These are phyloP conservation scores for Chymomyza fuscimana DNA, from an alignment of 2,888 invertebrate species.

Conservation along the genomic window DNA sequence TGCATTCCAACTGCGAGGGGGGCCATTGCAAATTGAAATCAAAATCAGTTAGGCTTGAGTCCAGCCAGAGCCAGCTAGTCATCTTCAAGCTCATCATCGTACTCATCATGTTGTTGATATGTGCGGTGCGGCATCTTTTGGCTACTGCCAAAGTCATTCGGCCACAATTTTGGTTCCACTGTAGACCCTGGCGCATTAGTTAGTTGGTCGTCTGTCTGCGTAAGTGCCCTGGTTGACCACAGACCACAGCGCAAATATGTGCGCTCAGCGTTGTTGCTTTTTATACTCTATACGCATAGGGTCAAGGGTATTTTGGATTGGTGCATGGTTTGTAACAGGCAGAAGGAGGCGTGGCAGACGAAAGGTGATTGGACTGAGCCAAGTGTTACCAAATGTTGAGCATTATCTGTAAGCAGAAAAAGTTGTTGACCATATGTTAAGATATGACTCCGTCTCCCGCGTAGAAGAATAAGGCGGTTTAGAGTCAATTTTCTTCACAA, in stretches of 20 bases:
- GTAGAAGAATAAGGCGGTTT: too few relatives aligned
- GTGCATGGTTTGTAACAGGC: too few relatives aligned
- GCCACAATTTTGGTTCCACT: constrained; percentile 34
- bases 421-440: too few relatives aligned
- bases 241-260: constrained; percentile 55
- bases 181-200: constrained; percentile 24
- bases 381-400: neutral
- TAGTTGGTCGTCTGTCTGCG: constrained; percentile 23
- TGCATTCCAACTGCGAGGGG: constrained; percentile 40
- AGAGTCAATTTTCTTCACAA: too few relatives aligned
- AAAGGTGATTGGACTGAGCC: too few relatives aligned
- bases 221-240: constrained; percentile 68
- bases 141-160: constrained; percentile 1
- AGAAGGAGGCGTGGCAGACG: too few relatives aligned
- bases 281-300: too few relatives aligned
- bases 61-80: neutral
- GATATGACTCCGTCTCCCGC: too few relatives aligned
- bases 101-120: neutral
- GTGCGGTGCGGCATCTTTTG: neutral
- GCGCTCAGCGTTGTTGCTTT: neutral
- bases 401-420: too few relatives aligned
- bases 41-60: constrained; percentile 62
- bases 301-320: too few relatives aligned
- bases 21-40: constrained; percentile 65
- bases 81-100: neutral